Evolutionary conservation across 2,888 invertebrate genomes (phyloP), one percentile per base, ranked within the genome.

Genomic region (Apotomis betuletana): DNA sequence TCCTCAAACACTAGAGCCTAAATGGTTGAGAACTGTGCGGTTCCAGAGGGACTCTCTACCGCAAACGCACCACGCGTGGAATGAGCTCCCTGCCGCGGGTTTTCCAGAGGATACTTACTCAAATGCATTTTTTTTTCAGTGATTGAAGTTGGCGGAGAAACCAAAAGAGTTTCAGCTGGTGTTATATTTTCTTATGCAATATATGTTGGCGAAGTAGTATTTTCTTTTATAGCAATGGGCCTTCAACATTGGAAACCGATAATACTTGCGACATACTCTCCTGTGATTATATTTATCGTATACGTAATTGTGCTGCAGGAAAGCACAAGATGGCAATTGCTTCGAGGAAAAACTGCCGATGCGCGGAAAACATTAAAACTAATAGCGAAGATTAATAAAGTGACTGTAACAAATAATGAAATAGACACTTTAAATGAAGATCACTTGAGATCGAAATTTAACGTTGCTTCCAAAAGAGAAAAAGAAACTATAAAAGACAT

Each of bases 251-350:
- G 91, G 91, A 90, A 90, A 76, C 81, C 80, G 12, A 76, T 91
- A 12, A 81, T 91, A 62, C 69, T 89, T 52, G 79, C 83, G 0
- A 83, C 87, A 0, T 89, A 91, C 67, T 73, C 84, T 0, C 91
- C 90, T 4, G 81, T 87, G 78, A 70, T 86, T 38, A 64, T 90
- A 13, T 90, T 89, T 58, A 51, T 87, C 5, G 67, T 77, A 1
- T 90, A 89, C 71, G 75, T 77, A 63, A 76, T 87, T 4, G 38
- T 89, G 13, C 74, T 91, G 51, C 82, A 77, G 81, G 91, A 91
- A 75, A 90, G 91, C 69, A 83, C 86, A 3, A 80, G 91, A 77
- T 91, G 91, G 91, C 88, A 89, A 80, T 82, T 90, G 78, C 70
- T 90, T 6, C 81, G 86, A 57, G 90, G 89, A 0, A 87, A 81